A percentile compares a stretch with the other conserved stretches of the same genome.
These are phyloP conservation scores for Pangasius mekongensis DNA, from an alignment of 2,797 vertebrate genomes.

Conservation along the genomic window DNA sequence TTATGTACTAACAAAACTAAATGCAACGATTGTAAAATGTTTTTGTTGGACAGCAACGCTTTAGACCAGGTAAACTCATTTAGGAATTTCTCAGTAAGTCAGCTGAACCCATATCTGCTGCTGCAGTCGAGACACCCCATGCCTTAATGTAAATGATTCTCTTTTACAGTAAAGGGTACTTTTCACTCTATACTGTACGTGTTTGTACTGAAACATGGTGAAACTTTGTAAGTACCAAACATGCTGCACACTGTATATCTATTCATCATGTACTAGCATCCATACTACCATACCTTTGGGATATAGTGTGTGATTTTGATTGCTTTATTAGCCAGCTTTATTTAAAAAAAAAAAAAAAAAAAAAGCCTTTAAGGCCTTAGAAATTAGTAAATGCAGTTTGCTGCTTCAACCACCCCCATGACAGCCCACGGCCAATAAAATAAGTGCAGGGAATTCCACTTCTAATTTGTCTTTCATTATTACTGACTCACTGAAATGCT, in stretches of 20 bases:
- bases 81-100: slow-evolving; percentile 59
- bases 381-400: slow-evolving; percentile 43
- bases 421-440: slow-evolving; percentile 61
- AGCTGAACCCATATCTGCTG: slow-evolving; percentile 59
- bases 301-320: slow-evolving; percentile 53
- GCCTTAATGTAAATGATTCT: slow-evolving; percentile 81
- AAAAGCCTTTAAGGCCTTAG: slow-evolving; percentile 27
- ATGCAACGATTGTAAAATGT: neutral
- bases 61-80: slow-evolving; percentile 20
- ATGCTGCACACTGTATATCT: slow-evolving; percentile 49
- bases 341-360: neutral
- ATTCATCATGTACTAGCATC: slow-evolving; percentile 53
- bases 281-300: slow-evolving; percentile 59
- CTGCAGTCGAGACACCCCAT: slow-evolving; percentile 75
- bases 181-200: slow-evolving; percentile 60
- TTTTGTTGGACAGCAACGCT: slow-evolving; percentile 16
- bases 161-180: slow-evolving; percentile 68
- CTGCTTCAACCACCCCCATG: slow-evolving; percentile 28
- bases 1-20: neutral
- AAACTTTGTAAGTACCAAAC: slow-evolving; percentile 44
- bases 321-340: slow-evolving; percentile 53
- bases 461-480: slow-evolving; percentile 60
- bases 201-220: slow-evolving; percentile 64
- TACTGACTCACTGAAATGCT: slow-evolving; percentile 43
- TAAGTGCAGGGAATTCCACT: slow-evolving; percentile 71